A percentile compares a stretch with the other conserved stretches of the same genome.
Conservation (phyloP, 2,113 vertebrate species). For the Arvicanthis niloticus region DNA sequence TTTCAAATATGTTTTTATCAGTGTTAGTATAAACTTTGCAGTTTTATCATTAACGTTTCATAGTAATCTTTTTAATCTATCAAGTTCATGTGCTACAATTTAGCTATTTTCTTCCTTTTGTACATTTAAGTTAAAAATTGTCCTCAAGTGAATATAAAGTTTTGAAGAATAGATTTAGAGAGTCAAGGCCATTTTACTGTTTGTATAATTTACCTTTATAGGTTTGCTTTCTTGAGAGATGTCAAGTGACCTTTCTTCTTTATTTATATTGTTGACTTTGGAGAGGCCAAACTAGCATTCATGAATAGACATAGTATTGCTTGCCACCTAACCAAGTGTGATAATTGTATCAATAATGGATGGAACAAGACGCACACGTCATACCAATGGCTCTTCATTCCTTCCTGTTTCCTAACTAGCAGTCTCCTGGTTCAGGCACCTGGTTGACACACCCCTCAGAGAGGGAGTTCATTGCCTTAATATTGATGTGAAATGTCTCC, state of each 20-base stretch:
- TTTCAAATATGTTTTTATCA: not conserved
- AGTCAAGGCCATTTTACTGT: not conserved
- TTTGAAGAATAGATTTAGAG: conserved; percentile 22
- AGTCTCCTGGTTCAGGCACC: not conserved
- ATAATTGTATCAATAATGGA: not conserved
- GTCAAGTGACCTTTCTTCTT: not conserved
- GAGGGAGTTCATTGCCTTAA: not conserved
- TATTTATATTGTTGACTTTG: conserved; percentile 17
- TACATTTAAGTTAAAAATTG: conserved; percentile 21
- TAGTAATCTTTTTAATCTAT: not conserved
- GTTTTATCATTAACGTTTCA: conserved; percentile 17
- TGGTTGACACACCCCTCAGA: not conserved
- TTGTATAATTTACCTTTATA: conserved; percentile 18
- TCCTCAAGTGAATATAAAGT: not conserved
- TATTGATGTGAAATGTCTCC: not conserved
- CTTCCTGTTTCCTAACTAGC: not conserved
- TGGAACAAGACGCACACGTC: not conserved
- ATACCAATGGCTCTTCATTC: not conserved
- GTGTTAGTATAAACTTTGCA: conserved; percentile 13
- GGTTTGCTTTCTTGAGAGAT: conserved; percentile 23
- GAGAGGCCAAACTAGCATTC: not conserved
- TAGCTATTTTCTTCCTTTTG: conserved; percentile 9
- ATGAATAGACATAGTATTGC: not conserved
- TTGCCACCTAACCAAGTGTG: no score
- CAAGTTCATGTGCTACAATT: not conserved